Evolutionary conservation across 2,113 vertebrate species (phyloP), one percentile per base, ranked within the genome.

Genomic region (Xenus cinereus): DNA sequence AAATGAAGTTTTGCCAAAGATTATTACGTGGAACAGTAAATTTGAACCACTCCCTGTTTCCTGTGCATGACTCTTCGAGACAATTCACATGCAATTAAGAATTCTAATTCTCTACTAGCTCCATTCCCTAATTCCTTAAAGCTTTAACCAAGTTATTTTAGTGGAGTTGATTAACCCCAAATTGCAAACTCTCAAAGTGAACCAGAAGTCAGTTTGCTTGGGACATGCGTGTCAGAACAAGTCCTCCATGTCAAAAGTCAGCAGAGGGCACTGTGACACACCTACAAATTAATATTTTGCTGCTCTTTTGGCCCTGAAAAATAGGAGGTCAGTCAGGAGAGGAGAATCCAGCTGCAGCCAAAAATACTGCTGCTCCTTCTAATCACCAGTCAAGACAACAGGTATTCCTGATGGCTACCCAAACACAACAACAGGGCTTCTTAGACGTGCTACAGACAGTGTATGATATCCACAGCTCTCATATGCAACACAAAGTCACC

Each of bases 81-180:
- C 89, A 95, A 94, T 83, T 92, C 57, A 79, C 32, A 69, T 23
- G n/a, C 80, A 94, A 90, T 90, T 92, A 95, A 73, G 30, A 94
- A 87, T 46, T 79, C 26, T 76, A 90, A 79, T 87, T 94, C 48
- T 75, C 60, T 68, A 72, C 33, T 46, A 89, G 48, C 23, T 73
- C 77, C 28, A 72, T 50, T 76, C 66, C 54, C 53, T 57, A 69
- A 53, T 20, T 89, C 53, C 50, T 91, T 43, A 37, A 91, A 90
- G 57, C 22, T 14, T 64, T 72, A 78, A 45, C 43, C 27, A 22
- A 56, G 48, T 19, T 22, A 46, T 56, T 86, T 60, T 3, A 75
- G 71, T 8, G 2, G 53, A 73, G 46, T 20, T 81, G 51, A 89
- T 81, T 63, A 92, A 94, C 45, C 10, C 35, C 28, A 83, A 85